Evolutionary conservation across 2,113 vertebrate genomes (phyloP), one percentile per base, ranked within the genome.

Genomic region (Telmatochromis sp.): DNA sequence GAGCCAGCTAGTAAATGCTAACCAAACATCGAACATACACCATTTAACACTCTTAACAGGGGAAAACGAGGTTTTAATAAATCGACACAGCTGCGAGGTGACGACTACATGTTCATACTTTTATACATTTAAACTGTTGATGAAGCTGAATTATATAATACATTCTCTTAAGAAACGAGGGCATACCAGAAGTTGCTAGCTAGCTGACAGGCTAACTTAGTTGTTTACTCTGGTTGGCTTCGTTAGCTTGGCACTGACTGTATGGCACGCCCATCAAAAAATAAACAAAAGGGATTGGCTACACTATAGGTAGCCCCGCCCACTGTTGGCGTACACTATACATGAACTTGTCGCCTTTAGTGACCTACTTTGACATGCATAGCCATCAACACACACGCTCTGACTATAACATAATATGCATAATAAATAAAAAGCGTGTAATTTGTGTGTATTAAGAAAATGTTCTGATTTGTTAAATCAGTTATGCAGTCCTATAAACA

Each of bases 181-280:
- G 9, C 85, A 50, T 93, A 93, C 92, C 91, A 86, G 33, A 81
- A 83, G 79, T 85, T 83, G 26, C 55, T 86, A 63, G 84, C 89
- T 93, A 90, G 71, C 86, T 10, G 55, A 84, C 12, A 51, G 37
- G 91, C 91, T 93, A 92, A 87, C 88, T 84, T 81, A 9, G 88
- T 79, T 90, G 86, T 87, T 86, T 88, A 86, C 50, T 53, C 45
- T 28, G 7, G 42, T 83, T 88, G 45, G 88, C 82, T 89, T 86
- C n/a, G 54, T 33, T 45, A 47, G 73, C 60, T 84, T 33, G 9
- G 6, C 26, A 4, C 12, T 31, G 51, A 60, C 1, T 10, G 8
- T 3, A 5, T 1, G 89, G 3, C 87, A 89, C 93, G 92, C 94
- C 92, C 90, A 87, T 6, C 8, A 12, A 1, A 0, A 11, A 82